A percentile compares a stretch with the other conserved stretches of the same genome.
These are phyloP conservation scores for Odontomyia ornata DNA, from an alignment of 2,888 invertebrate species.

Conservation along the genomic window DNA sequence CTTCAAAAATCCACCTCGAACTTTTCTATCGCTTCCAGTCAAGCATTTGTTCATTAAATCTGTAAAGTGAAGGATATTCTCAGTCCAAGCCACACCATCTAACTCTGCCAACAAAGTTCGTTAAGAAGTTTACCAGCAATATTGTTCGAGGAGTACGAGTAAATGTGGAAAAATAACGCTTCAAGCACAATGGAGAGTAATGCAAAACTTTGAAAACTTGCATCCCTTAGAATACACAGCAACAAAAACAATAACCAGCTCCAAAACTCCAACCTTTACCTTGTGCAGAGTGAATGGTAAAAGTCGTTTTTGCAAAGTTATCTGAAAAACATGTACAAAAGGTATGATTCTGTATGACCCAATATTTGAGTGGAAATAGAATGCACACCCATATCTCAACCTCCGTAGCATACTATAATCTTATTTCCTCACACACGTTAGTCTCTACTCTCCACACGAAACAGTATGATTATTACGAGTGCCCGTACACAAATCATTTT, in stretches of 20 bases:
- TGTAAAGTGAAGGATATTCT: no score
- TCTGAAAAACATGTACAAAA: background rate
- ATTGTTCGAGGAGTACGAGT: background rate
- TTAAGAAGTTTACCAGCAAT: background rate
- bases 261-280: no score
- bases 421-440: background rate
- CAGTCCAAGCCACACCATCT: background rate
- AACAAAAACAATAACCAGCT: background rate
- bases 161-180: background rate
- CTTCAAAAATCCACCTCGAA: no score
- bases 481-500: slow-evolving; percentile 14
- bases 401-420: no score
- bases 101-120: background rate
- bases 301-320: background rate
- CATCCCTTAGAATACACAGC: background rate
- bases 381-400: no score
- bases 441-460: background rate
- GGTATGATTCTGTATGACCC: background rate
- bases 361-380: background rate
- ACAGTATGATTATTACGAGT: slow-evolving; percentile 17
- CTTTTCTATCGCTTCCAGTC: no score
- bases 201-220: background rate
- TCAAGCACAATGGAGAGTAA: background rate
- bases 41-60: no score
- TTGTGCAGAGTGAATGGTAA: background rate